phyloP scores from a whole-genome alignment of 2,888 invertebrate genomes.

The Ophonus ardosiacus region DNA sequence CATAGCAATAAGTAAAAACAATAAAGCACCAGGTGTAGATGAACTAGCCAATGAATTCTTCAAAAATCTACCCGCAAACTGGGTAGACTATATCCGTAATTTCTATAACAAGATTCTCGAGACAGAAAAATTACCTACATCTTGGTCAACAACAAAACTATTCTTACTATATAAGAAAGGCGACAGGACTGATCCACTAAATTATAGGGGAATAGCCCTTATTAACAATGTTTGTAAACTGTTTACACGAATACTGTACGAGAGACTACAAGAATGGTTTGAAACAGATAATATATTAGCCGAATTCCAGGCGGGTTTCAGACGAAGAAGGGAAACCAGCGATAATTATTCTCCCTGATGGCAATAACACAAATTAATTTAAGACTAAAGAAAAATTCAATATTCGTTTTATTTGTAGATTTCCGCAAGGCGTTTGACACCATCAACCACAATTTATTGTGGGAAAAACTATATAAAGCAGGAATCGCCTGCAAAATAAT shows the following conservation, averaged over 20 bases:
- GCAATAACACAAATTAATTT: not conserved
- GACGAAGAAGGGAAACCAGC: not conserved
- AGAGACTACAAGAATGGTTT: not conserved
- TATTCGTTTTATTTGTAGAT: not conserved
- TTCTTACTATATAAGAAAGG: not conserved
- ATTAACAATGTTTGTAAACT: not conserved
- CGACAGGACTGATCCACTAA: not conserved
- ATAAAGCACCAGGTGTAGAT: not conserved
- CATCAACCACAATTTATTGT: not conserved
- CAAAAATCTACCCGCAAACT: not conserved
- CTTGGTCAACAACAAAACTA: not conserved
- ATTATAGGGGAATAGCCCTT: not conserved
- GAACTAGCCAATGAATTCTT: not conserved
- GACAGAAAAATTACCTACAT: not conserved
- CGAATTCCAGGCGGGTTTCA: not conserved
- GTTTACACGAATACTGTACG: not conserved
- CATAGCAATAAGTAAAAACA: not conserved
- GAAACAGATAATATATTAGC: not conserved
- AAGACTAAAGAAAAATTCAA: not conserved
- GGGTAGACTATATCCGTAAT: not conserved
- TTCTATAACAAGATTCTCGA: not conserved
- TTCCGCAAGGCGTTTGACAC: not conserved
- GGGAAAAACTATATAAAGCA: not conserved
- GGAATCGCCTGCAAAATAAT: not conserved
- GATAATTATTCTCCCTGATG: not conserved